These are phyloP conservation scores for Sebastes hubbsi DNA, from an alignment of 2,797 vertebrate species.

Conservation along the genomic window DNA sequence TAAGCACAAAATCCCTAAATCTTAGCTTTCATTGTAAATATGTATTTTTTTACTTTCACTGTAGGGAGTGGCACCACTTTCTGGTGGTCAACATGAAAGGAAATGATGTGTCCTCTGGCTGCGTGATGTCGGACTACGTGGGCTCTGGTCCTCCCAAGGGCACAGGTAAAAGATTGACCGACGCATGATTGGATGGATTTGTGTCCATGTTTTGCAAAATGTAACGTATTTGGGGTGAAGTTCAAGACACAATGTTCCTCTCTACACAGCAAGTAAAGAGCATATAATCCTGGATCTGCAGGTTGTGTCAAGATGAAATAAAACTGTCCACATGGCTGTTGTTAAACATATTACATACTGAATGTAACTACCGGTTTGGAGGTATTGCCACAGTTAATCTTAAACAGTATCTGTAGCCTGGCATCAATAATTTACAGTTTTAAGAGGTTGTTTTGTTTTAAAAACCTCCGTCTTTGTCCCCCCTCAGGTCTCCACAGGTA, in stretches of 20 bases:
- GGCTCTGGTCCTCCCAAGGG: constrained; percentile 94
- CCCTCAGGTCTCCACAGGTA: constrained; percentile 93
- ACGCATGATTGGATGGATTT: not conserved
- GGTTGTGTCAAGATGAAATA: not conserved
- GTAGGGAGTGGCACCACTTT: constrained; percentile 98
- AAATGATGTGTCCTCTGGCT: constrained; percentile 87
- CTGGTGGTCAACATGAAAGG: constrained; percentile 97
- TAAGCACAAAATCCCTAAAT: not conserved
- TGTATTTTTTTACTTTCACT: not conserved
- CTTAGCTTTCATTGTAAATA: not conserved
- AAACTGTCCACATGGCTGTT: not conserved
- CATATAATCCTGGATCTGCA: not conserved
- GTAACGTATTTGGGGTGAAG: not conserved
- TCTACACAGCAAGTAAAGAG: not conserved
- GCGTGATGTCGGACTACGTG: constrained; percentile 92
- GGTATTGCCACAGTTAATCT: not conserved
- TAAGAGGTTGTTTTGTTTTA: not conserved
- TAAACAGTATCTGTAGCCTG: not conserved
- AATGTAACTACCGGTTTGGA: not conserved
- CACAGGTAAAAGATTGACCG: constrained; percentile 83
- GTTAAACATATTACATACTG: not conserved
- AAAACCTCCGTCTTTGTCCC: not conserved
- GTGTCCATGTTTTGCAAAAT: not conserved
- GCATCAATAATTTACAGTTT: not conserved
- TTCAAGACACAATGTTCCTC: not conserved